Evolutionary conservation across 2,113 vertebrate genomes (phyloP).

Genomic region (Nothobranchius kuhntae): DNA sequence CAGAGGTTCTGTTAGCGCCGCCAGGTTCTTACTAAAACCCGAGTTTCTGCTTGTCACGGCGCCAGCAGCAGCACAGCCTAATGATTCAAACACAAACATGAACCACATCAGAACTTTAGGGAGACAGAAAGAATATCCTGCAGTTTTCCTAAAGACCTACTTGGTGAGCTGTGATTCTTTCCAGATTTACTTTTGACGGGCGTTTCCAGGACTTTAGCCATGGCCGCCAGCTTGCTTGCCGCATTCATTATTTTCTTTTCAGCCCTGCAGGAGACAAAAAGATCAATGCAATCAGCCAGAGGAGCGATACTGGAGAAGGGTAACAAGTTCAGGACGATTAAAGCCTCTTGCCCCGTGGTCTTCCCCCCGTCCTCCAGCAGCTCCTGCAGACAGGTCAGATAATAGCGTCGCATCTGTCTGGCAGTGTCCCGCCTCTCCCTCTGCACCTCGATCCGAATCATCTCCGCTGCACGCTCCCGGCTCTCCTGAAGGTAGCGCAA

Average conservation of each 20-base stretch:
- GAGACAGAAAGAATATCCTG: not conserved
- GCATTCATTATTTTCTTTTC: constrained; percentile 95
- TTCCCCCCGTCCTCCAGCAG: constrained; percentile 87
- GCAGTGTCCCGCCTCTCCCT: constrained; percentile 89
- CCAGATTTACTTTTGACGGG: constrained; percentile 75
- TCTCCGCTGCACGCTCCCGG: constrained; percentile 87
- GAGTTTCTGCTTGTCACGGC: constrained; percentile 17
- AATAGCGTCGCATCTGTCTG: constrained; percentile 90
- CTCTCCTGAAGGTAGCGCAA: constrained; percentile 91
- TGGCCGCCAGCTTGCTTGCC: constrained; percentile 90
- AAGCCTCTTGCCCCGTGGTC: constrained; percentile 78
- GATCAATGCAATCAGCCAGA: constrained; percentile 22
- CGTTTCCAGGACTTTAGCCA: constrained; percentile 92
- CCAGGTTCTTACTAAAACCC: constrained; percentile 31
- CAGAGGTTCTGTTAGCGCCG: constrained; percentile 1
- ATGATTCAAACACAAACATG: constrained; percentile 21
- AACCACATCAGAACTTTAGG: not conserved
- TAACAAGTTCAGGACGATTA: constrained; percentile 20
- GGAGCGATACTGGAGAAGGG: not conserved
- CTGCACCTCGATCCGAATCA: constrained; percentile 87
- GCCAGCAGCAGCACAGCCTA: constrained; percentile 33
- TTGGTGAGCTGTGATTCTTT: constrained; percentile 53
- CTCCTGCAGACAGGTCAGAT: constrained; percentile 91
- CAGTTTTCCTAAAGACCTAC: constrained; percentile 56
- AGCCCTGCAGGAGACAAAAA: constrained; percentile 76